Conservation (phyloP, 2,888 invertebrate species). For the Herminia tarsipennalis region DNA sequence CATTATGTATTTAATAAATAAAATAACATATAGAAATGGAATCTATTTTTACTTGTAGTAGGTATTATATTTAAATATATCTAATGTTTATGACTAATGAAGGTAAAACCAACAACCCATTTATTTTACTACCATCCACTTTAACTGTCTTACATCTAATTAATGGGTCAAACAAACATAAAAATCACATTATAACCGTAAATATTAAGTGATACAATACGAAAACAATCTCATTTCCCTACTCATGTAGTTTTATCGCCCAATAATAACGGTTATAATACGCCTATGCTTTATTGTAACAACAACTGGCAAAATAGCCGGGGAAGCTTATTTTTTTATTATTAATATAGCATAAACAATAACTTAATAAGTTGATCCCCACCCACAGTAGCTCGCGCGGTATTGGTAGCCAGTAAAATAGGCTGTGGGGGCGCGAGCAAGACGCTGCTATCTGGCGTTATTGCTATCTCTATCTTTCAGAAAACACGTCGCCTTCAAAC, state of each 20-base stretch:
- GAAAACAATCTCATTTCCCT: conserved; percentile 75
- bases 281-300: conserved; percentile 66
- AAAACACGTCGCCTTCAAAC: conserved; percentile 81
- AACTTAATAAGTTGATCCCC: conserved; percentile 83
- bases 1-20: background rate
- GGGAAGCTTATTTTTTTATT: conserved; percentile 78
- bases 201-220: conserved; percentile 54
- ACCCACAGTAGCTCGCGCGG: conserved; percentile 73
- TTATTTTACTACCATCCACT: conserved; percentile 34
- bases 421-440: conserved; percentile 76
- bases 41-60: background rate
- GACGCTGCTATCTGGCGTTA: conserved; percentile 61
- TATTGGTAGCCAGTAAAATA: conserved; percentile 80
- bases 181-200: conserved; percentile 64
- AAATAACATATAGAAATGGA: background rate
- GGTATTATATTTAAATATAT: conserved; percentile 6
- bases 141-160: conserved; percentile 43
- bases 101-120: conserved; percentile 31
- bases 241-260: conserved; percentile 63
- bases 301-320: conserved; percentile 60
- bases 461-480: conserved; percentile 58
- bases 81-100: conserved; percentile 23
- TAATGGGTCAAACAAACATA: conserved; percentile 63
- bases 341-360: conserved; percentile 84
- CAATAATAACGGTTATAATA: conserved; percentile 65